Evolutionary conservation across 2,888 invertebrate genomes (phyloP).

Genomic region (Stramonita haemastoma): DNA sequence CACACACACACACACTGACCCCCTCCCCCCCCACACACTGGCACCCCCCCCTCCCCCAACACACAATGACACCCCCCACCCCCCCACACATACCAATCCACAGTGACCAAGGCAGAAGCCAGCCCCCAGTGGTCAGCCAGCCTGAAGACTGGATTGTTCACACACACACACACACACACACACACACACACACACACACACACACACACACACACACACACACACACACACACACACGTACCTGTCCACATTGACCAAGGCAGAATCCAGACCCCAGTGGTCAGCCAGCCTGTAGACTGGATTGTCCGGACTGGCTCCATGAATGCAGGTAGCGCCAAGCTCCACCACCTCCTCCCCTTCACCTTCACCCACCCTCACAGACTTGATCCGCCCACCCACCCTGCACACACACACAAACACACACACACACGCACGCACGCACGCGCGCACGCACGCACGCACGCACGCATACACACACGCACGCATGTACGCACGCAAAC

Average conservation of each 20-base stretch:
- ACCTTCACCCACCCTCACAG: background rate
- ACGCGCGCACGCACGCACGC: background rate
- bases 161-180: background rate
- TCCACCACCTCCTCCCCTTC: slow-evolving; percentile 31
- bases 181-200: slow-evolving; percentile 17
- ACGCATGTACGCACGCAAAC: background rate
- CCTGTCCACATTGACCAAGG: background rate
- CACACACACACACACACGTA: slow-evolving; percentile 19
- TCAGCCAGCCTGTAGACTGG: slow-evolving; percentile 31
- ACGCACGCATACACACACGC: background rate
- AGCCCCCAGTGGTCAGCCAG: slow-evolving; percentile 36
- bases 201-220: slow-evolving; percentile 16
- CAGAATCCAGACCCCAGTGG: slow-evolving; percentile 29
- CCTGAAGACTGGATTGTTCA: slow-evolving; percentile 21
- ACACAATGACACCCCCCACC: no score
- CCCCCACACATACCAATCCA: slow-evolving; percentile 7
- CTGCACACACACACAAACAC: slow-evolving; percentile 21
- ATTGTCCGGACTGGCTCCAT: slow-evolving; percentile 34
- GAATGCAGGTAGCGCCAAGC: slow-evolving; percentile 40
- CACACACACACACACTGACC: background rate
- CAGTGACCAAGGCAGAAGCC: background rate
- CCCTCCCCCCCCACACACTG: background rate
- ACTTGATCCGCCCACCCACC: slow-evolving; percentile 24
- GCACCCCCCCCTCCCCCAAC: background rate
- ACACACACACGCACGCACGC: background rate